phyloP scores from a whole-genome alignment of 2,797 vertebrate genomes.

The Sebastes aleutianus region DNA sequence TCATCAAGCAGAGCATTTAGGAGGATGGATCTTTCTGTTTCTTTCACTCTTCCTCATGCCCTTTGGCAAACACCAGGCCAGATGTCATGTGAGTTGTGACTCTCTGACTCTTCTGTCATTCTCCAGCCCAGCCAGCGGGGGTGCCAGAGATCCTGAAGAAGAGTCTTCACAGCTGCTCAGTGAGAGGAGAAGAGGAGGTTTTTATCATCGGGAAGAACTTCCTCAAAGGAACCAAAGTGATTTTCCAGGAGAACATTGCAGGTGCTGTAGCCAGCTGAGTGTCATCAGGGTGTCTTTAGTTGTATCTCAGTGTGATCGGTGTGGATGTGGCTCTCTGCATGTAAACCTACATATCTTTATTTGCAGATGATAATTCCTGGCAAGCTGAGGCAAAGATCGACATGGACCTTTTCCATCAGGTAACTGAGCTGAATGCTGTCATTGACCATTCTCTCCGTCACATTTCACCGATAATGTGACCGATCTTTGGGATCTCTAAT shows the following conservation, averaged over 20 bases:
- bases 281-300: not conserved
- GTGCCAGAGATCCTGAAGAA: conserved; percentile 99
- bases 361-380: conserved; percentile 94
- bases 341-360: conserved; percentile 1
- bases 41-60: not conserved
- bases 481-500: not conserved
- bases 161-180: conserved; percentile 93
- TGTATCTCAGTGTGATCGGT: not conserved
- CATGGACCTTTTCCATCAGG: conserved; percentile 99
- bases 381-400: conserved; percentile 98
- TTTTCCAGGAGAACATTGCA: conserved; percentile 95
- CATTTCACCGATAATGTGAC: not conserved
- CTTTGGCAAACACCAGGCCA: not conserved
- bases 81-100: conserved; percentile 12
- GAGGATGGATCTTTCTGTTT: not conserved
- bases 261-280: conserved; percentile 74
- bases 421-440: conserved; percentile 62
- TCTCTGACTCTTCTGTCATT: conserved; percentile 7
- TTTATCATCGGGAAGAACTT: conserved; percentile 99
- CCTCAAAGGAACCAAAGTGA: conserved; percentile 99
- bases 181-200: conserved; percentile 95
- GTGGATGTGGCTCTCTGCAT: not conserved
- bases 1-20: not conserved
- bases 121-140: conserved; percentile 95
- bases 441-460: not conserved